These are phyloP conservation scores for Isoperla grammatica DNA, from an alignment of 2,888 invertebrate species.

Conservation along the genomic window DNA sequence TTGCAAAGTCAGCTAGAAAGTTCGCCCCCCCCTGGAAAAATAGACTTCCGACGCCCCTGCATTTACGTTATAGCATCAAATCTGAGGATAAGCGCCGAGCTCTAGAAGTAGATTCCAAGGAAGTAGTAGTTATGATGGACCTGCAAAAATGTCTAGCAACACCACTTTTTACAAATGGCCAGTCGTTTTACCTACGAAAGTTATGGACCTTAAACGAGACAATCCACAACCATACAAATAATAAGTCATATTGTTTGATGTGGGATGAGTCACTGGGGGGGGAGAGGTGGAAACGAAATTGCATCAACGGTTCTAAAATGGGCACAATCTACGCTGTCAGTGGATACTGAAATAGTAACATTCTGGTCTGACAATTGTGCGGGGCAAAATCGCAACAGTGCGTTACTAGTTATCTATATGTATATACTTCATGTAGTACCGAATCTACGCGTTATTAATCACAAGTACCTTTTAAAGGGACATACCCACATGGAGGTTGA, in stretches of 20 bases:
- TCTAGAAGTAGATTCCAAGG: neutral
- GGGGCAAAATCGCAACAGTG: conserved; percentile 21
- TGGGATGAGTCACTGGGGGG: conserved; percentile 6
- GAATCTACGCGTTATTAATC: conserved; percentile 25
- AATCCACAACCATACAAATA: neutral
- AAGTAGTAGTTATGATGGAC: conserved; percentile 1
- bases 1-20: too few relatives aligned
- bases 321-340: neutral
- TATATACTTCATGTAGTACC: conserved; percentile 19
- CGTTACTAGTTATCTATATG: conserved; percentile 15
- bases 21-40: too few relatives aligned
- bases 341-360: conserved; percentile 22
- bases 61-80: neutral
- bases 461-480: conserved; percentile 28
- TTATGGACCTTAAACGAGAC: conserved; percentile 15
- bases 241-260: conserved; percentile 1
- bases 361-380: conserved; percentile 30
- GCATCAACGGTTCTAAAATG: neutral
- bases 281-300: conserved; percentile 7
- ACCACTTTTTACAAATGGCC: neutral
- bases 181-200: conserved; percentile 9
- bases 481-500: conserved; percentile 33
- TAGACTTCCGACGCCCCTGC: too few relatives aligned
- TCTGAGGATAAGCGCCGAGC: neutral
- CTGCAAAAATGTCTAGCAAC: conserved; percentile 2